A percentile compares a stretch with the other conserved stretches of the same genome.
Evolutionary conservation across 2,797 vertebrate species (phyloP).

Genomic region (Neosalanx taihuensis): DNA sequence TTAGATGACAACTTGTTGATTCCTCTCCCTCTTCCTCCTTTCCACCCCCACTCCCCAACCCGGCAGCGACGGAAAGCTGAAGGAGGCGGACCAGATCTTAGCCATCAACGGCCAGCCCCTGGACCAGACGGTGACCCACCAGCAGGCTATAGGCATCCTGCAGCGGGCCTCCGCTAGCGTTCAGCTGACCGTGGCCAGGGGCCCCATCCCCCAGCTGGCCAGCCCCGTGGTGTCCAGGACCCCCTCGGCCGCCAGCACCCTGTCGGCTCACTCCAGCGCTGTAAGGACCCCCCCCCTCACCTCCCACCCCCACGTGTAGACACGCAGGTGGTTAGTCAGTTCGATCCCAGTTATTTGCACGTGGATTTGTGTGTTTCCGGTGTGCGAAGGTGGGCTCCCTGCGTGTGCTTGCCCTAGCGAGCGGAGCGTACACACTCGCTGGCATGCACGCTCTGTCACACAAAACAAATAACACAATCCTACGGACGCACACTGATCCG

Average conservation of each 20-base stretch:
- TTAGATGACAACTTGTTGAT: not conserved
- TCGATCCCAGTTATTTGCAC: too few relatives aligned
- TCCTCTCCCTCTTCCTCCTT: not conserved
- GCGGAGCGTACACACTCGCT: not conserved
- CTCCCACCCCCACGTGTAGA: not conserved
- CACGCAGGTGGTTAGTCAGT: slow-evolving; percentile 1
- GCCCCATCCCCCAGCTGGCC: slow-evolving; percentile 81
- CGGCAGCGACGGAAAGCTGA: slow-evolving; percentile 91
- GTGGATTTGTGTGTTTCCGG: too few relatives aligned
- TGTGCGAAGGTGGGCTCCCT: too few relatives aligned
- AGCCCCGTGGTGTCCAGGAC: slow-evolving; percentile 89
- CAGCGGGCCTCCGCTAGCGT: slow-evolving; percentile 89
- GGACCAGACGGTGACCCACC: slow-evolving; percentile 92
- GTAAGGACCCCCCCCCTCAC: slow-evolving; percentile 63
- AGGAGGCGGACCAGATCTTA: slow-evolving; percentile 95
- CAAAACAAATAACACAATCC: not conserved
- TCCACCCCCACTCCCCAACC: not conserved
- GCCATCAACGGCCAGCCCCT: slow-evolving; percentile 89
- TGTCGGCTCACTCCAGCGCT: slow-evolving; percentile 89
- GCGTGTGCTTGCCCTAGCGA: too few relatives aligned
- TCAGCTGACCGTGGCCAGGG: slow-evolving; percentile 85
- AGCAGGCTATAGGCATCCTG: slow-evolving; percentile 90
- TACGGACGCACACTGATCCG: not conserved
- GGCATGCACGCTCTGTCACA: slow-evolving; percentile 4
- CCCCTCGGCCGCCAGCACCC: slow-evolving; percentile 90